Base-by-base conservation (phyloP, 2,797 vertebrate species). In the Knipowitschia caucasica region DNA sequence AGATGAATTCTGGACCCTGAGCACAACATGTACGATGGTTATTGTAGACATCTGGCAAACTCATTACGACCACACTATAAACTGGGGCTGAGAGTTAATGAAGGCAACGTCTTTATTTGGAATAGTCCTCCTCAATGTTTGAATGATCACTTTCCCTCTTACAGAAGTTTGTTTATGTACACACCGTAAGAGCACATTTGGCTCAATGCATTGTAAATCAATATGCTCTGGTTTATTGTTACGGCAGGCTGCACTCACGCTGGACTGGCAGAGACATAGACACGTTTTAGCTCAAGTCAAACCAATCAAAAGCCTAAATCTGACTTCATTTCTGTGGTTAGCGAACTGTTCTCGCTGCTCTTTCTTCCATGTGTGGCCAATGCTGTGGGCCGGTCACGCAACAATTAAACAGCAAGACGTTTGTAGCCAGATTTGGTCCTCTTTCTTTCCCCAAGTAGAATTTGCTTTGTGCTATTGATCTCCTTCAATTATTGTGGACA, bases 401-500 rank as follows among this genome's bases (percentile, higher is more conserved):
- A 71, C 64, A 67, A 17, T 49, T 50, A 62, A 70, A 61, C 49
- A 62, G 50, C 49, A 59, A 59, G 57, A 54, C 55, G 69, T 68
- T 63, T 78, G 84, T 78, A 65, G 59, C 53, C 76, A 20, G 36
- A 54, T 10, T 59, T 73, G 55, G 45, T 53, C 57, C 46, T 12
- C 71, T 60, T 52, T 53, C 55, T 39, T 50, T 35, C 59, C 33
- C 57, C 71, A 52, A 43, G 69, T 67, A 75, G 73, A 54, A 78
- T 79, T 82, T 78, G 78, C 75, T 81, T 70, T 54, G 53, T 46
- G 45, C 52, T 62, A 87, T 87, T 72, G 86, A 88, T 88, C 73
- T 56, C 49, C 36, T 55, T 83, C 71, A 77, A 82, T 83, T 84
- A 83, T 84, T 35, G 50, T 73, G 78, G 77, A 80, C 81, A 83